Evolutionary conservation across 2,113 vertebrate species (phyloP).

Genomic region (Nycticorax nycticorax): DNA sequence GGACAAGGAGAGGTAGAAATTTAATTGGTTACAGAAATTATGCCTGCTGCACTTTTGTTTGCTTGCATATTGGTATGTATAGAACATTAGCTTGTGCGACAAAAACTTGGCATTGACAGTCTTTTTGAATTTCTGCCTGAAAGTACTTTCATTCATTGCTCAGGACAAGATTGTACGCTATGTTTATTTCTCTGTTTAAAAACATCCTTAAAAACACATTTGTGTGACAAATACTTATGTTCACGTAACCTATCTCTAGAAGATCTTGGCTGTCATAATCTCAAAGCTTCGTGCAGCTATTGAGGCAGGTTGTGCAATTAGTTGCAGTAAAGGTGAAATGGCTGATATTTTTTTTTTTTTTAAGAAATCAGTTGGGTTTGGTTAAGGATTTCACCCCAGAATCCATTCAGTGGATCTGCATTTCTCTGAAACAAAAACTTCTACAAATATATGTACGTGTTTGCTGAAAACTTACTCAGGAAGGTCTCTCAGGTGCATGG

Average conservation of each 20-base stretch:
- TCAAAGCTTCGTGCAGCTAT: background rate
- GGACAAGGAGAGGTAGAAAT: background rate
- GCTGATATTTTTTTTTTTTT: too few relatives aligned
- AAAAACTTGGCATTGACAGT: background rate
- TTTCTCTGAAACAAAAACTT: background rate
- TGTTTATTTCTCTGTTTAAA: background rate
- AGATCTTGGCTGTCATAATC: background rate
- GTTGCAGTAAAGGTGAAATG: background rate
- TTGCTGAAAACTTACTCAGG: background rate
- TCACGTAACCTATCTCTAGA: background rate
- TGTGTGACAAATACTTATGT: background rate
- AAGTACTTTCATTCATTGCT: background rate
- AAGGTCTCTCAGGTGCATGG: background rate
- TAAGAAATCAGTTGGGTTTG: background rate
- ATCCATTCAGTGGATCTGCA: too few relatives aligned
- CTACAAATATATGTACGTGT: background rate
- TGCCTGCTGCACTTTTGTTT: background rate
- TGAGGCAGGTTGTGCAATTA: background rate
- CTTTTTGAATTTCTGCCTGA: background rate
- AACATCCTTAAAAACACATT: background rate
- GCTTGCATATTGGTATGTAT: background rate
- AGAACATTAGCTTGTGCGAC: background rate
- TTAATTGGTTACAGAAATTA: background rate
- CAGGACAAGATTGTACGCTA: rapidly evolving
- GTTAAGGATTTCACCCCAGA: background rate